Base-by-base conservation (phyloP, 2,113 vertebrate genomes). In the Xiphophorus maculatus region DNA sequence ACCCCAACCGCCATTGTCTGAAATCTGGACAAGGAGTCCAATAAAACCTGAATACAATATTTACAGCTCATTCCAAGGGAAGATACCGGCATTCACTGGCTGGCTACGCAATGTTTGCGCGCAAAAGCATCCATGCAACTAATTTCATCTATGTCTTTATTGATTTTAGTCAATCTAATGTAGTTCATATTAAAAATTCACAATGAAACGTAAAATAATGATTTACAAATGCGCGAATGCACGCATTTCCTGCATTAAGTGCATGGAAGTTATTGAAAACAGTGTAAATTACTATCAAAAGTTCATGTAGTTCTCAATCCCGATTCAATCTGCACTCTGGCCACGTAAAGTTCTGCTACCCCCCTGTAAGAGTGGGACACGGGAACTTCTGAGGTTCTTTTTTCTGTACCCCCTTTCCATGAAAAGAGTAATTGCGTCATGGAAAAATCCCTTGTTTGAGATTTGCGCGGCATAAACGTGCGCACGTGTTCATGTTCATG, bases 351-450 rank as follows among this genome's bases (percentile, higher is more conserved):
- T 79, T 81, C 85, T 69, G 84, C 84, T 92, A 82, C 90, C 89
- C 88, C 86, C 87, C 68, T 88, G 80, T 79, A 79, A 78, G 88
- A 87, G 86, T 85, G 71, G 73, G 77, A 76, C 76, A 79, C 79
- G 83, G 88, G 90, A 73, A 85, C 72, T 82, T 84, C 81, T 67
- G 65, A 35, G 27, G 65, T 13, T 27, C 33, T 80, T 69, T 35
- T 67, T 79, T 84, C 5, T 9, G 28, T 42, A 44, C 60, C 63
- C 60, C 27, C 82, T 84, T 81, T 82, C 82, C 84, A 85, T 94
- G 91, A 94, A 95, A 94, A 90, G 92, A 90, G 67, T 87, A 90
- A 84, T 93, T 93, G 90, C 93, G 94, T 95, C 94, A 95, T 93
- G 94, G 93, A 95, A 95, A 92, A 90, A 90, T 86, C 77, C 64